Percentiles rank a stretch among this genome's conserved stretches.
phyloP scores from a whole-genome alignment of 2,113 vertebrate species.

The Lepus europaeus region DNA sequence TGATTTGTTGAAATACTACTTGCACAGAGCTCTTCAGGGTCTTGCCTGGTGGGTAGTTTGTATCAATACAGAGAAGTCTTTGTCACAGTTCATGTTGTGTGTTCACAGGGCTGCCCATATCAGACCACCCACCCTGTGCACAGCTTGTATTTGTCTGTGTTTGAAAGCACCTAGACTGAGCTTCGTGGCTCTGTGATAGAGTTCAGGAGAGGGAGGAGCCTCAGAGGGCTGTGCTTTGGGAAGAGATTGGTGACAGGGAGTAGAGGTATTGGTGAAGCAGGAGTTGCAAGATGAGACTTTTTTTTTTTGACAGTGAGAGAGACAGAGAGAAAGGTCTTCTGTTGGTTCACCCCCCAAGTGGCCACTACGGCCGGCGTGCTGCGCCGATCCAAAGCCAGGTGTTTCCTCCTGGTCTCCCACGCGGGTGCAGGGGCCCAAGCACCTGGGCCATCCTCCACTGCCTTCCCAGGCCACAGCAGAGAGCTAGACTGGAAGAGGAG shows the following conservation, averaged over 20 bases:
- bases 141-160: background rate
- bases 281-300: background rate
- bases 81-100: background rate
- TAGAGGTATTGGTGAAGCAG: background rate
- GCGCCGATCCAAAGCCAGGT: too few species aligned
- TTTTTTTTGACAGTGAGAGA: too few species aligned
- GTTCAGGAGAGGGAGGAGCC: background rate
- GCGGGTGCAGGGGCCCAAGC: too few species aligned
- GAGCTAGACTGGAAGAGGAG: too few species aligned
- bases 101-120: background rate
- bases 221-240: background rate
- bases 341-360: too few species aligned
- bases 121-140: background rate
- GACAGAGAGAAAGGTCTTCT: too few species aligned
- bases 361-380: too few species aligned
- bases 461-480: too few species aligned
- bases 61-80: background rate
- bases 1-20: slow-evolving; percentile 21
- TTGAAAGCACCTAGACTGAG: background rate
- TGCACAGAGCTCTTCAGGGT: background rate
- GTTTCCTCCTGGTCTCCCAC: too few species aligned
- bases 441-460: too few species aligned
- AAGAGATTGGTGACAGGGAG: background rate
- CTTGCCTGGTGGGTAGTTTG: background rate
- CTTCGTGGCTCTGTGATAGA: background rate